Conservation (phyloP, 2,888 invertebrate genomes). For the Magallana nippona region DNA sequence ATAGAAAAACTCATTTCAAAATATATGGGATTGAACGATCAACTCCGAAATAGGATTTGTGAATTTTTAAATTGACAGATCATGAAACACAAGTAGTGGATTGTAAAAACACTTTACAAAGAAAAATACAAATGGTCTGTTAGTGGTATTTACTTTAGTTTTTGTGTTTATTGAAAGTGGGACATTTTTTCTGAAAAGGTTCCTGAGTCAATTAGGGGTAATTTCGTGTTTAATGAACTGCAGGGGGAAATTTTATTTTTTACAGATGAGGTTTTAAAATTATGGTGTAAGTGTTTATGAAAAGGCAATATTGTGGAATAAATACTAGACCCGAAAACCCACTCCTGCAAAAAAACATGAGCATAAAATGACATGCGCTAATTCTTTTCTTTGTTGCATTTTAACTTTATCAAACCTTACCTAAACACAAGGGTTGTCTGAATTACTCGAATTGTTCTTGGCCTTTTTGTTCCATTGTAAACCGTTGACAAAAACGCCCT, state of each 20-base stretch:
- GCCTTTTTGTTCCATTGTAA: constrained; percentile 13
- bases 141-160: no score
- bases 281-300: background rate
- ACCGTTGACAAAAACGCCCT: background rate
- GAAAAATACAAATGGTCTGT: no score
- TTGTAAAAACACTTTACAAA: constrained; percentile 1
- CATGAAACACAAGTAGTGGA: background rate
- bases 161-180: background rate
- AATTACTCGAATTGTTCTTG: constrained; percentile 7
- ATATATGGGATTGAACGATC: background rate
- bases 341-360: background rate
- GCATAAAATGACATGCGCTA: background rate
- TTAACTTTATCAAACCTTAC: background rate
- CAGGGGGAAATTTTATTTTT: background rate
- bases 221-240: constrained; percentile 12
- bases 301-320: background rate
- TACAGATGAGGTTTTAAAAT: constrained; percentile 2
- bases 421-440: background rate
- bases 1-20: background rate
- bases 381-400: background rate
- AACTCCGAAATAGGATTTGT: constrained; percentile 2
- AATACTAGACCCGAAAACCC: background rate
- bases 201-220: background rate
- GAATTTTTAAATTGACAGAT: constrained; percentile 21
- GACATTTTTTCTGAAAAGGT: background rate